Percentiles rank a stretch among this genome's conserved stretches.
phyloP scores from a whole-genome alignment of 2,113 vertebrate genomes.

The Marmota monax region DNA sequence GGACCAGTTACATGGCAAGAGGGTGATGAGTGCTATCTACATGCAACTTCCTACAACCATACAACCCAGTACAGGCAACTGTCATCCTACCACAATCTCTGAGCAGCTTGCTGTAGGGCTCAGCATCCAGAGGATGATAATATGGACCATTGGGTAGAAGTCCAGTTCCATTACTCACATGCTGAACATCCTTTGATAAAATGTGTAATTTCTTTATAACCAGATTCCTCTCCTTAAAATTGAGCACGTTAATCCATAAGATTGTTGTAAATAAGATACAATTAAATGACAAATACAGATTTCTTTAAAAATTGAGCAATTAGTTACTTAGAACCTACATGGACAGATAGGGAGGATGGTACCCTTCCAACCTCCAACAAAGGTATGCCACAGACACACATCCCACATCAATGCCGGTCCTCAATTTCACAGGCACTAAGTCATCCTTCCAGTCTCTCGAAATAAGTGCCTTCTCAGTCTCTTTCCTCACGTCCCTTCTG shows the following conservation, averaged over 20 bases:
- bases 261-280: neutral
- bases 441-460: neutral
- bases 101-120: neutral
- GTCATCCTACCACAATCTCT: neutral
- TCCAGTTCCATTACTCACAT: neutral
- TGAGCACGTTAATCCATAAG: neutral
- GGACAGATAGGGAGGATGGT: neutral
- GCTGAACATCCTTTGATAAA: neutral
- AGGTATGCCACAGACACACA: neutral
- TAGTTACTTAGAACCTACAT: slow-evolving; percentile 4
- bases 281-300: neutral
- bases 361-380: neutral
- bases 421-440: neutral
- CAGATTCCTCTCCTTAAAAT: slow-evolving; percentile 32
- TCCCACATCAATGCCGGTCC: no score
- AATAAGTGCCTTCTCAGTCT: neutral
- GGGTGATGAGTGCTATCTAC: neutral
- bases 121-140: neutral
- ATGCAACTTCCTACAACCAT: neutral
- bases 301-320: neutral
- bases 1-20: neutral
- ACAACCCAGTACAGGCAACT: neutral
- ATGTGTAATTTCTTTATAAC: neutral
- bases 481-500: neutral
- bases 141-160: neutral